Base-by-base conservation (phyloP, 2,113 vertebrate genomes). In the Saimiri boliviensis region DNA sequence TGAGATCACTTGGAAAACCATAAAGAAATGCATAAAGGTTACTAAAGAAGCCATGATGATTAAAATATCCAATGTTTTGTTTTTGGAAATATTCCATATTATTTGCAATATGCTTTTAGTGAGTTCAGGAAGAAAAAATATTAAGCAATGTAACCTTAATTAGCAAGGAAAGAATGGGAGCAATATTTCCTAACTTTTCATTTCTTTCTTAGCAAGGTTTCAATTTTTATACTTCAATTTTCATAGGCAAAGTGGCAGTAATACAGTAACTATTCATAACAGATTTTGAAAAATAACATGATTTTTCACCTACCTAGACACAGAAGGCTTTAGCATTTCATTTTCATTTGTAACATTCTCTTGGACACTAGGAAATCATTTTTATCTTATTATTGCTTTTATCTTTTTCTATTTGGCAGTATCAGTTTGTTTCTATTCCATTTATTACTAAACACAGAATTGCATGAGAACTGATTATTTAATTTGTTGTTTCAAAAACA, bases 351-450 rank as follows among this genome's bases (percentile, higher is more conserved):
- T 91, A 81, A 71, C 58, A 86, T 92, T 94, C 45, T 96, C 63
- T 82, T 94, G 66, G 89, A 95, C 30, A 91, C 77, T 91, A 90
- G 60, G 83, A 95, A 95, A 94, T 92, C 49, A 89, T 74, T 96
- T 96, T 95, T 85, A 96, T 88, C 96, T 92, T 91, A 92, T 85
- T 95, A 94, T 92, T 95, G 37, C 2, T 74, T 83, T 93, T 97
- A 66, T 91, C 93, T 89, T 89, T 96, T 86, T 93, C 86, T 97
- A 73, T 82, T 91, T 92, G 82, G 40, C n/a, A 93, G 86, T 96
- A 97, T 96, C 93, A 66, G 96, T 96, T 97, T 97, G 56, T 92
- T 94, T 94, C 95, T 97, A 94, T 58, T 96, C 71, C 91, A 97
- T 89, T 97, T 96, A 96, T 93, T 96, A 45, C 73, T 84, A 30